Percentiles rank a stretch among this genome's conserved stretches.
These are phyloP conservation scores for Malacosoma neustria DNA, from an alignment of 2,888 invertebrate species.

Conservation along the genomic window DNA sequence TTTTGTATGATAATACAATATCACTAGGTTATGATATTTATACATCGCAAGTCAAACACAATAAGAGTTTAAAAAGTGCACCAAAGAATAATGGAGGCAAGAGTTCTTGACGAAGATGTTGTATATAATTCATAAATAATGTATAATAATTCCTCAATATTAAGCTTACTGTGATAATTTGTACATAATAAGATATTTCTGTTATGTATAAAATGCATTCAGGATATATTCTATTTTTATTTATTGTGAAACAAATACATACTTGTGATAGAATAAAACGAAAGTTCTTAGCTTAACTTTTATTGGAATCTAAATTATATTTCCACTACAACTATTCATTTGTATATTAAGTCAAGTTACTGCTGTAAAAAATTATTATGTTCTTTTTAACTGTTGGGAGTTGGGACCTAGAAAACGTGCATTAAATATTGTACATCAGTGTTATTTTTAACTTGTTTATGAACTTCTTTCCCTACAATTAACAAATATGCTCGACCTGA, in stretches of 20 bases:
- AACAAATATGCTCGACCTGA: too few relatives aligned
- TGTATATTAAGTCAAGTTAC: too few relatives aligned
- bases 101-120: not conserved
- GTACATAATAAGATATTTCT: constrained; percentile 11
- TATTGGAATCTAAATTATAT: too few relatives aligned
- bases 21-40: constrained; percentile 93
- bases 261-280: not conserved
- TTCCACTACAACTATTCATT: too few relatives aligned
- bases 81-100: constrained; percentile 12
- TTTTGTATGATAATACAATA: constrained; percentile 91
- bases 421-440: too few relatives aligned
- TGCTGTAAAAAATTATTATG: too few relatives aligned
- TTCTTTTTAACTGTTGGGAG: too few relatives aligned
- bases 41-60: constrained; percentile 88
- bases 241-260: not conserved
- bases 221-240: not conserved
- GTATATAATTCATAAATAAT: too few relatives aligned
- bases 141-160: constrained; percentile 17
- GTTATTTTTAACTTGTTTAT: too few relatives aligned
- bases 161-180: constrained; percentile 45
- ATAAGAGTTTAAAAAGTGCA: constrained; percentile 23
- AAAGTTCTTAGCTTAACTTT: not conserved
- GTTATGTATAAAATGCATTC: not conserved
- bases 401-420: too few relatives aligned
- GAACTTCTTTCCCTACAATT: too few relatives aligned